Evolutionary conservation across 2,888 invertebrate species (phyloP).

Genomic region (Acronicta psi): DNA sequence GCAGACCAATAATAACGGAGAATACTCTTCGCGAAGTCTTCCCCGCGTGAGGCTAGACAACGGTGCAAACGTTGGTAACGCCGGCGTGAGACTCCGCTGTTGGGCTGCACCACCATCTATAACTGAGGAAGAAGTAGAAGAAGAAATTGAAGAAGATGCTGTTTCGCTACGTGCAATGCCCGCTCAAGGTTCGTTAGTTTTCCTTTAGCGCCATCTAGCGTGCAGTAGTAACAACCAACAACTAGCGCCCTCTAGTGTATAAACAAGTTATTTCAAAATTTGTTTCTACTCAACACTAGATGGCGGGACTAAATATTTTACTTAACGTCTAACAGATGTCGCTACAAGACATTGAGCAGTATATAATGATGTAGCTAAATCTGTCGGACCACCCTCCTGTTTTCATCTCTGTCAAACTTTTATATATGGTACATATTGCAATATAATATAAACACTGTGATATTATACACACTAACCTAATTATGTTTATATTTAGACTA

Average conservation of each 20-base stretch:
- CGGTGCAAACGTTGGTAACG: conserved; percentile 89
- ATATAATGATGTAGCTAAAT: no score
- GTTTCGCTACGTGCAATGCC: conserved; percentile 91
- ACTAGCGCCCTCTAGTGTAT: conserved; percentile 39
- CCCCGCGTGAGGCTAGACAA: conserved; percentile 92
- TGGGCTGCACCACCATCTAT: conserved; percentile 91
- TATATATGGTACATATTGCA: no score
- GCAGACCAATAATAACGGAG: conserved; percentile 82
- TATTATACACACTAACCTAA: no score
- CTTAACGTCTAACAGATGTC: conserved; percentile 46
- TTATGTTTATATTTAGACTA: no score
- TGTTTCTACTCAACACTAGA: conserved; percentile 59
- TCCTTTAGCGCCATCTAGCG: conserved; percentile 66
- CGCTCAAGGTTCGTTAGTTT: conserved; percentile 86
- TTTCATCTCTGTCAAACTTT: no score
- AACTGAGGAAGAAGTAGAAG: conserved; percentile 91
- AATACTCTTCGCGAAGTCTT: conserved; percentile 83
- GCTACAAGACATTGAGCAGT: conserved; percentile 2
- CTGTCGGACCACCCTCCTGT: no score
- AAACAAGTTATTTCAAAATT: no score
- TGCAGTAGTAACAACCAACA: not conserved
- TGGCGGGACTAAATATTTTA: conserved; percentile 50
- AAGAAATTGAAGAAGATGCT: conserved; percentile 90
- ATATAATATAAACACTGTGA: no score
- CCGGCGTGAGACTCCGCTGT: conserved; percentile 89